Evolutionary conservation across 2,888 invertebrate genomes (phyloP), one percentile per base, ranked within the genome.

Genomic region (Stenoptilia bipunctidactyla): DNA sequence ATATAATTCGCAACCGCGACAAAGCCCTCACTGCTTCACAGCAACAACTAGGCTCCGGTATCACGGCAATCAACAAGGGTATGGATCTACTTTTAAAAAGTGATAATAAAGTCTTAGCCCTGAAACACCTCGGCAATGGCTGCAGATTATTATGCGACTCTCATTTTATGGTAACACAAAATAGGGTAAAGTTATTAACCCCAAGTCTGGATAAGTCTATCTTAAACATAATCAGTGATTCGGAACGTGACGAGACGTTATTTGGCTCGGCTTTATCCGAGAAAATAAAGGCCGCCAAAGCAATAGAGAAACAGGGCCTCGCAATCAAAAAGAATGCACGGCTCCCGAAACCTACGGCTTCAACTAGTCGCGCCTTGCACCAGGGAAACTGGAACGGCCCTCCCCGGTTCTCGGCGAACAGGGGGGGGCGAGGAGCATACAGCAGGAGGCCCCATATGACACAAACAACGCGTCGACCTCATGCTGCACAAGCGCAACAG

Each of bases 241-340:
- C 45, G 1, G 41, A 42, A 15, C 13, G 45, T n/a, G 45, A 45
- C 13, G 42, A 45, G 0, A 37, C 45, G 1, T 13, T 45, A 8
- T 45, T 42, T 25, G 45, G 45, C 1, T 39, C 15, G n/a, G n/a
- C 15, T 0, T 14, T 40, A 10, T 37, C 39, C 1, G 42, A 42
- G 2, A 42, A 45, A 36, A 45, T 45, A 2, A 45, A n/a, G n/a
- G n/a, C n/a, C n/a, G n/a, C n/a, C n/a, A n/a, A n/a, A n/a, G n/a
- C n/a, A n/a, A n/a, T n/a, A n/a, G n/a, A n/a, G n/a, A n/a, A n/a
- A n/a, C n/a, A n/a, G n/a, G n/a, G n/a, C n/a, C n/a, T n/a, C n/a
- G n/a, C n/a, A n/a, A n/a, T n/a, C n/a, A n/a, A n/a, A n/a, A n/a
- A n/a, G n/a, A n/a, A n/a, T n/a, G n/a, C n/a, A n/a, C n/a, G n/a